Conservation (phyloP, 2,888 invertebrate species). For the Petrolisthes cinctipes region DNA sequence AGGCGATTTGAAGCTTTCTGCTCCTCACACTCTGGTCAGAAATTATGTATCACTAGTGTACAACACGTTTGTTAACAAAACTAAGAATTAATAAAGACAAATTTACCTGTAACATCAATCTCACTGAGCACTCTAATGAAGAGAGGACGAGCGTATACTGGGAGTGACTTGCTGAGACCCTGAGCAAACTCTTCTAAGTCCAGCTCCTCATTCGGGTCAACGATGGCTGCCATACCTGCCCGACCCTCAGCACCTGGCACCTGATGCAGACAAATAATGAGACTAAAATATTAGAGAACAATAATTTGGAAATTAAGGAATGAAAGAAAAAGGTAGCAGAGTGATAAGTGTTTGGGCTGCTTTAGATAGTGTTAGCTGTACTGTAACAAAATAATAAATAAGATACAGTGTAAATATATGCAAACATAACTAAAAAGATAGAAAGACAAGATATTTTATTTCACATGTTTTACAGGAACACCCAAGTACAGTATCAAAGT, state of each 20-base stretch:
- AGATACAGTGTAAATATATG: not conserved
- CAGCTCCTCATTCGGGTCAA: constrained; percentile 68
- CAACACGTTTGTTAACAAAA: too few species aligned
- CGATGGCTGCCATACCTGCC: constrained; percentile 75
- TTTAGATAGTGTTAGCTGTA: not conserved
- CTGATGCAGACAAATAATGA: constrained; percentile 27
- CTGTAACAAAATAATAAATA: not conserved
- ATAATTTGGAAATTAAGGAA: not conserved
- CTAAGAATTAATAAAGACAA: too few species aligned
- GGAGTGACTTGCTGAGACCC: constrained; percentile 76
- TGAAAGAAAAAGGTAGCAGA: not conserved
- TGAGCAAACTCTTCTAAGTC: constrained; percentile 57
- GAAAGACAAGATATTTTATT: not conserved
- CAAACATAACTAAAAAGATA: not conserved
- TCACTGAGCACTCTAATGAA: constrained; percentile 85
- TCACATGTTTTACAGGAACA: too few species aligned
- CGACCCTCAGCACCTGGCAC: constrained; percentile 69
- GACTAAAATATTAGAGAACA: not conserved
- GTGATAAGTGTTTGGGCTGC: not conserved
- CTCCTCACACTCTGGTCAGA: too few species aligned
- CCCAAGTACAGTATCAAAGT: too few species aligned
- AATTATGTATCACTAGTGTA: too few species aligned
- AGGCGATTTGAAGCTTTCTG: too few species aligned
- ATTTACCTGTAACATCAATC: constrained; percentile 87
- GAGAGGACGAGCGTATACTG: constrained; percentile 88